phyloP scores from a whole-genome alignment of 2,797 vertebrate genomes.

The Schizothorax lantsangensis region DNA sequence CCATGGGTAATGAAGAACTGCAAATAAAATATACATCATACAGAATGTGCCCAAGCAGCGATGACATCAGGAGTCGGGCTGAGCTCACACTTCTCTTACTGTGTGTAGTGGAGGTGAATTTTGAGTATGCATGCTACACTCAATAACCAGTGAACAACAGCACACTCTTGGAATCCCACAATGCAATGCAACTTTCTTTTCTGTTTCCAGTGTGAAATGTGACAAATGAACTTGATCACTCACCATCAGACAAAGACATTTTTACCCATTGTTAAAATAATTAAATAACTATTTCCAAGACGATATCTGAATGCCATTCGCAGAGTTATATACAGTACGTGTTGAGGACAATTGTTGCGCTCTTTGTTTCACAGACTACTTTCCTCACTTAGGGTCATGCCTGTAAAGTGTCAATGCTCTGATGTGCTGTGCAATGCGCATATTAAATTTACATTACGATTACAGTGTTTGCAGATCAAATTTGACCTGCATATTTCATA shows the following conservation, averaged over 20 bases:
- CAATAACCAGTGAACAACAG: neutral
- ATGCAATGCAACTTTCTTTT: neutral
- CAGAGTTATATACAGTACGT: neutral
- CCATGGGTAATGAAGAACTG: constrained; percentile 3
- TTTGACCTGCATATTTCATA: neutral
- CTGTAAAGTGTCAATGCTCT: neutral
- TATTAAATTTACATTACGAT: no score
- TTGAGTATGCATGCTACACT: neutral
- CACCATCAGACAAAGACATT: neutral
- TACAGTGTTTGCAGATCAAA: neutral
- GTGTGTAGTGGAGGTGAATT: neutral
- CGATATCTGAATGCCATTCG: neutral
- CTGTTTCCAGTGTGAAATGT: neutral
- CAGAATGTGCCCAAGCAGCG: neutral
- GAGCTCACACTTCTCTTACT: neutral
- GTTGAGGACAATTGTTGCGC: neutral
- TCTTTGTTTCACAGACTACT: neutral
- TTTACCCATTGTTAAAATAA: neutral
- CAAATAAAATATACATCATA: constrained; percentile 18
- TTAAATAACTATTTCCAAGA: neutral
- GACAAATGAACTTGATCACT: neutral
- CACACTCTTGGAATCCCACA: neutral
- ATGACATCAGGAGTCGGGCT: neutral
- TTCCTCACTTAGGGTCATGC: neutral
- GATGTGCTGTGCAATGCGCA: neutral